Conservation (phyloP, 2,113 vertebrate species). For the Phaethornis superciliosus region DNA sequence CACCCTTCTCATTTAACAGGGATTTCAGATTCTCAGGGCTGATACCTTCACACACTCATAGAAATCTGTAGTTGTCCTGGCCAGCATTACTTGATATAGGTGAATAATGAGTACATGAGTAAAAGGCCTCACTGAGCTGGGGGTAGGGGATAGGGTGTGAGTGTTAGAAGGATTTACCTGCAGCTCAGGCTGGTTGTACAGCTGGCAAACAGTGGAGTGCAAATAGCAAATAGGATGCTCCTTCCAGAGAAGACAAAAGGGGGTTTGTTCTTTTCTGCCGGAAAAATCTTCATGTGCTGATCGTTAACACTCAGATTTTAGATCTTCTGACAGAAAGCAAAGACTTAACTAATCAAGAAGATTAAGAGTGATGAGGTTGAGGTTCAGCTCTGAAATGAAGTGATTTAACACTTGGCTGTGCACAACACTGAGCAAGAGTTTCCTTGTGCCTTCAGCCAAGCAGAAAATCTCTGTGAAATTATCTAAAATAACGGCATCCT, state of each 20-base stretch:
- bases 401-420: conserved; percentile 66
- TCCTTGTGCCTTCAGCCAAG: conserved; percentile 83
- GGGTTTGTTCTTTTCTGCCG: rapidly evolving
- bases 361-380: conserved; percentile 48
- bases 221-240: not conserved
- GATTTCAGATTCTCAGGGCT: not conserved
- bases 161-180: not conserved
- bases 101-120: not conserved
- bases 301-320: conserved; percentile 14
- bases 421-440: conserved; percentile 47
- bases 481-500: conserved; percentile 78
- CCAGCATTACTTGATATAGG: not conserved
- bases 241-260: not conserved
- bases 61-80: not conserved
- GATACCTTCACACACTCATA: not conserved
- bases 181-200: not conserved
- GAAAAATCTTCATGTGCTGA: conserved; percentile 29
- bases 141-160: not conserved
- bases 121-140: not conserved
- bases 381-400: conserved; percentile 52
- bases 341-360: conserved; percentile 48
- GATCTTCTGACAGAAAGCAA: conserved; percentile 60
- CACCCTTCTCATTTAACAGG: not conserved
- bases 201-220: not conserved
- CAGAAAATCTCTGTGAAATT: conserved; percentile 86